Conservation (phyloP, 2,888 invertebrate genomes). For the Pemphredon lugubris region DNA sequence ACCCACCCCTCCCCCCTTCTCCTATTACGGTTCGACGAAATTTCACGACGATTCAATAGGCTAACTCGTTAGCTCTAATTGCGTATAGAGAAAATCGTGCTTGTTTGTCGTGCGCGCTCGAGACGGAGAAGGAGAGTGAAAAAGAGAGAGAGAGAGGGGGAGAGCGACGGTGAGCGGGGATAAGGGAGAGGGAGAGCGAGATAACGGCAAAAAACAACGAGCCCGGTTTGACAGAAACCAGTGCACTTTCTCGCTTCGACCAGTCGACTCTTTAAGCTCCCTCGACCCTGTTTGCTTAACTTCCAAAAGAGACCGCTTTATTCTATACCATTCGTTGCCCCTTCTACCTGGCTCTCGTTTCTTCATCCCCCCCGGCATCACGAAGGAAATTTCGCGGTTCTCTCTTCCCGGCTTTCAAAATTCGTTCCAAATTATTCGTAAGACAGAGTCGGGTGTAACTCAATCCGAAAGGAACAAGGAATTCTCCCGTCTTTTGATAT, state of each 20-base stretch:
- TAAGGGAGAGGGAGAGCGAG: neutral
- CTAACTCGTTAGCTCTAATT: slow-evolving; percentile 29
- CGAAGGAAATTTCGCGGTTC: no score
- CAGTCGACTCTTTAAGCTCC: neutral
- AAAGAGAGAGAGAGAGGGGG: neutral
- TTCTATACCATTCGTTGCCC: neutral
- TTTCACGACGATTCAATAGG: slow-evolving; percentile 33
- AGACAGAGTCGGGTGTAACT: neutral
- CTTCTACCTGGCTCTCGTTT: slow-evolving; percentile 16
- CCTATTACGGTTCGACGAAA: slow-evolving; percentile 10
- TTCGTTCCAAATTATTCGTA: slow-evolving; percentile 16
- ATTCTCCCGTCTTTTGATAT: neutral
- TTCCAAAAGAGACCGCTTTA: slow-evolving; percentile 7
- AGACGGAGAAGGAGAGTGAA: neutral
- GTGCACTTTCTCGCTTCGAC: slow-evolving; percentile 27
- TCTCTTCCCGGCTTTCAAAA: neutral
- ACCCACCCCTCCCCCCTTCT: neutral
- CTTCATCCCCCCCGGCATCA: slow-evolving; percentile 4
- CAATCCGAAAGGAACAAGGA: slow-evolving; percentile 3
- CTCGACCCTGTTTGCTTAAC: slow-evolving; percentile 16
- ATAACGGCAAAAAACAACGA: slow-evolving; percentile 2
- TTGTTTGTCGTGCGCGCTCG: neutral
- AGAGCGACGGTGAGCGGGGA: no score
- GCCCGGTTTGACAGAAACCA: slow-evolving; percentile 21
- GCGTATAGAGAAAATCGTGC: slow-evolving; percentile 26